Percentiles rank a stretch among this genome's conserved stretches.
Conservation (phyloP, 2,113 vertebrate genomes). For the Indicator indicator region DNA sequence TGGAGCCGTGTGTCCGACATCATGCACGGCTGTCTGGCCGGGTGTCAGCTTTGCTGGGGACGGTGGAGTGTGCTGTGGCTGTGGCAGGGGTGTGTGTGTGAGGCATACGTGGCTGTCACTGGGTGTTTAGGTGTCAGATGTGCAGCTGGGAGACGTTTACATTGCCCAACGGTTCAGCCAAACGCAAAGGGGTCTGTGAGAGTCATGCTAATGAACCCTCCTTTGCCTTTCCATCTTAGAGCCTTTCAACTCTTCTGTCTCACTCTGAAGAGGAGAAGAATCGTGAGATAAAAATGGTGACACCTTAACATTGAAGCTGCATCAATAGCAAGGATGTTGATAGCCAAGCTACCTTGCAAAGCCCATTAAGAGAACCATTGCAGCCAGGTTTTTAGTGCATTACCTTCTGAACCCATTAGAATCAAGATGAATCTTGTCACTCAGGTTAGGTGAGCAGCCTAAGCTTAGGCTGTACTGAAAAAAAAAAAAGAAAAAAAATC, state of each 20-base stretch:
- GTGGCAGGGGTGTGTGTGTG: not conserved
- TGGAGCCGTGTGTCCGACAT: not conserved
- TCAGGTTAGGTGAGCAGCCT: not conserved
- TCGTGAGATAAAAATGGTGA: constrained; percentile 39
- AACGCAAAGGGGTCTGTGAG: not conserved
- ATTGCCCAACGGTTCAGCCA: not conserved
- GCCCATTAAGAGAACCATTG: not conserved
- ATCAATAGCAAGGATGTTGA: not conserved
- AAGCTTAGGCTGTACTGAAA: not conserved
- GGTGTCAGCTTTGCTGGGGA: not conserved
- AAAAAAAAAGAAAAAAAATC: not conserved
- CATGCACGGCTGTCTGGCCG: not conserved
- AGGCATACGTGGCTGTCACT: not conserved
- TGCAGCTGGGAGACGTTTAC: not conserved
- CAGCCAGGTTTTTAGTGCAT: not conserved
- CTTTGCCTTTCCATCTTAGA: not conserved
- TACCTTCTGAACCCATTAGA: not conserved
- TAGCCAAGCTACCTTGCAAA: not conserved
- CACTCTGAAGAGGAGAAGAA: not conserved
- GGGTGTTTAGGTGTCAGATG: not conserved
- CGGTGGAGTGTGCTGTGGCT: not conserved
- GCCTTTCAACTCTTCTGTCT: not conserved
- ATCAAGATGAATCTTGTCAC: not conserved
- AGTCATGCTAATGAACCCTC: not conserved
- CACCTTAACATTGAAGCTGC: constrained; percentile 10